These are phyloP conservation scores for Varroa destructor DNA, from an alignment of 1,140 invertebrate genomes.

Conservation along the genomic window DNA sequence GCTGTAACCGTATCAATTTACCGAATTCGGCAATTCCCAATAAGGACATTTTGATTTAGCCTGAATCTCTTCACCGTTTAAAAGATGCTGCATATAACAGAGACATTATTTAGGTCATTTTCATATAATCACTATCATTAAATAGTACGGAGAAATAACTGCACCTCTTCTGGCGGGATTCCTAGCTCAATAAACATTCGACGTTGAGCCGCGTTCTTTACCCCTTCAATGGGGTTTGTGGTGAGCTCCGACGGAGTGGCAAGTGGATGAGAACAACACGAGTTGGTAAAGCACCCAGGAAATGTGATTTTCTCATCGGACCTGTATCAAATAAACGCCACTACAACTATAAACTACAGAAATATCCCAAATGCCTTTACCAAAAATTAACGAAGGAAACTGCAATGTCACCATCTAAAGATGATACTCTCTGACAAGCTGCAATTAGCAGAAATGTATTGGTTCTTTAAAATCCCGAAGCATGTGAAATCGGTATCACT, in stretches of 20 bases:
- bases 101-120: background rate
- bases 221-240: slow-evolving; percentile 57
- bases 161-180: slow-evolving; percentile 44
- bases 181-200: slow-evolving; percentile 76
- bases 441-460: background rate
- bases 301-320: slow-evolving; percentile 67
- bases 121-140: too few species aligned
- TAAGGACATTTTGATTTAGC: too few species aligned
- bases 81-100: too few species aligned
- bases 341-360: background rate
- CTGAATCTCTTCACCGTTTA: too few species aligned
- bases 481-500: background rate
- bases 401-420: background rate
- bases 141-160: background rate
- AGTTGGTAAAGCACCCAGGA: slow-evolving; percentile 67
- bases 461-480: background rate
- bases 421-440: background rate
- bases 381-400: background rate
- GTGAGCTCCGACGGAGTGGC: slow-evolving; percentile 60
- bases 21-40: too few species aligned
- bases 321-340: slow-evolving; percentile 6
- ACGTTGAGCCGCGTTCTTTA: slow-evolving; percentile 65
- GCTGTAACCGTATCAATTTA: too few species aligned
- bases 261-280: slow-evolving; percentile 95
- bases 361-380: background rate